Evolutionary conservation across 1,140 invertebrate species (phyloP), one percentile per base, ranked within the genome.

Genomic region (Drosophila saltans): DNA sequence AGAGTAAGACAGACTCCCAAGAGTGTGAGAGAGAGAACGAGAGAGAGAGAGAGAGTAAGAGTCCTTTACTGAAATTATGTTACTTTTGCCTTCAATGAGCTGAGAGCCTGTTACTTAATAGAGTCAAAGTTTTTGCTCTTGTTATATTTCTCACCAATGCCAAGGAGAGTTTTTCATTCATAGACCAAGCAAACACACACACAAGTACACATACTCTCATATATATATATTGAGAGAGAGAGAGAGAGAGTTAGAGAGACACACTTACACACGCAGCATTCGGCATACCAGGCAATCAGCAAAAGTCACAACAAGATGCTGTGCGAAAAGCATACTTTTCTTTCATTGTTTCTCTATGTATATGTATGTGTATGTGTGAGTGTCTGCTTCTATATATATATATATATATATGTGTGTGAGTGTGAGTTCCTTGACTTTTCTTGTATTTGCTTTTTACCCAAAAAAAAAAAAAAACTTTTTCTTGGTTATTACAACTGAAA

Each of bases 61-160:
- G 21, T 59, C 56, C 66, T 67, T 11, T 33, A n/a, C 57, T 36
- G 45, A 59, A n/a, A 26, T 40, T 7, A 11, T 60, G 63, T 52
- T 52, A 52, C 45, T 52, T 52, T 52, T 52, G 45, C 45, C 45
- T 52, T 52, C 45, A 52, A 52, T 52, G 21, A 9, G 72, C 84
- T 88, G 84, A 58, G 80, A 71, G 74, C 84, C 84, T 84, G 79
- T 85, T 89, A 89, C 81, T 79, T 89, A 90, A 89, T 90, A 90
- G 78, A 89, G 84, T 90, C 84, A 69, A 90, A 74, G 65, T 88
- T 75, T 71, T 75, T 62, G 75, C 73, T 71, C 26, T 43, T 45
- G 30, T 41, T 43, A 43, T 36, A 39, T 66, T 36, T 39, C 52
- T 30, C 52, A 21, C 9, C 33, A 33, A 59, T 2, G 43, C 21